These are phyloP conservation scores for Pheosia gnoma DNA, from an alignment of 2,888 invertebrate genomes.

Conservation along the genomic window DNA sequence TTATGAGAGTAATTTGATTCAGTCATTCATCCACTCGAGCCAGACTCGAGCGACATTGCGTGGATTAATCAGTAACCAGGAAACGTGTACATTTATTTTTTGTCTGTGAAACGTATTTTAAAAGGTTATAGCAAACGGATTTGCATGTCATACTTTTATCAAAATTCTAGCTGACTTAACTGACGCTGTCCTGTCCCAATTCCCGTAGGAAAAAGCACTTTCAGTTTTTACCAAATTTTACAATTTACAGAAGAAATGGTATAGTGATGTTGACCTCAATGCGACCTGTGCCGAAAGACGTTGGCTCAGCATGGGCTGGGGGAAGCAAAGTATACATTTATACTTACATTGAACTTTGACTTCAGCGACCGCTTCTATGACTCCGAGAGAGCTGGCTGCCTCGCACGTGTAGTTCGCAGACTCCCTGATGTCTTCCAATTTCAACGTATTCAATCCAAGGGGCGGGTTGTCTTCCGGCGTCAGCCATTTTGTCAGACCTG, in stretches of 20 bases:
- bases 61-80: conserved; percentile 48
- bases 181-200: too few relatives aligned
- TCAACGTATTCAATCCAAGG: conserved; percentile 93
- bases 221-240: too few relatives aligned
- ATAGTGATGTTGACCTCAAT: too few relatives aligned
- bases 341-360: conserved; percentile 97
- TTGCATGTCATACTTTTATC: too few relatives aligned
- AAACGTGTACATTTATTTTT: conserved; percentile 14
- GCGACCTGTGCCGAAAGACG: too few relatives aligned
- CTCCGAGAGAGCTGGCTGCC: conserved; percentile 96
- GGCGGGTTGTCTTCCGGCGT: conserved; percentile 95
- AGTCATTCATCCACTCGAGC: conserved; percentile 51
- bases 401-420: conserved; percentile 99
- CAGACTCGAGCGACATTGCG: conserved; percentile 31
- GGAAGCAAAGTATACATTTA: conserved; percentile 12
- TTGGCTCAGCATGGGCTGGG: too few relatives aligned
- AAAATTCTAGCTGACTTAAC: too few relatives aligned
- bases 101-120: conserved; percentile 12
- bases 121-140: too few relatives aligned
- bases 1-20: conserved; percentile 73
- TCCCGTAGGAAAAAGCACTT: too few relatives aligned
- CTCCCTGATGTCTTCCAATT: conserved; percentile 93
- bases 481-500: conserved; percentile 89
- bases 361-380: conserved; percentile 93
- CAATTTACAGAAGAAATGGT: too few relatives aligned